phyloP scores from a whole-genome alignment of 1,140 invertebrate genomes.

The Episyrphus balteatus region DNA sequence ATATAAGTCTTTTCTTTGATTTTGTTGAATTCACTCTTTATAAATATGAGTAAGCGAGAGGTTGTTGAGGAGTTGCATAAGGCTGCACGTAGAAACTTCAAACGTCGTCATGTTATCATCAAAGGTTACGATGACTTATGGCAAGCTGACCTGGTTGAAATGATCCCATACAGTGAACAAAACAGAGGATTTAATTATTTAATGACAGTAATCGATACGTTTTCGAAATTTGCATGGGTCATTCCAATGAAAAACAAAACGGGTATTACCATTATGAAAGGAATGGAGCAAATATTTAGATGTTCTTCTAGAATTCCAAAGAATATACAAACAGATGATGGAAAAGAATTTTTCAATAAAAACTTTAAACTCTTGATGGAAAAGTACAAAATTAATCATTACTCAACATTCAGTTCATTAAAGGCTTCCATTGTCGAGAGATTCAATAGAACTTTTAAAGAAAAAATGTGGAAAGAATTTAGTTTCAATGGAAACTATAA shows the following conservation, averaged over 20 bases:
- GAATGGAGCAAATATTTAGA: constrained; percentile 16
- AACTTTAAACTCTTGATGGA: constrained; percentile 22
- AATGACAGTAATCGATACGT: constrained; percentile 39
- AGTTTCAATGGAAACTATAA: no score
- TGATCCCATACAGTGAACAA: constrained; percentile 19
- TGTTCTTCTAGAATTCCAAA: constrained; percentile 17
- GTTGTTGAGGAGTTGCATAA: constrained; percentile 36
- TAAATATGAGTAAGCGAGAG: no score
- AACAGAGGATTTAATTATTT: constrained; percentile 39
- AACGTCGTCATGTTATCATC: constrained; percentile 19
- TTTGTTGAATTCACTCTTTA: no score
- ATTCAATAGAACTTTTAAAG: constrained; percentile 18
- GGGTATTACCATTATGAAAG: constrained; percentile 17
- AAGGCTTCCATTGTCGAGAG: constrained; percentile 27
- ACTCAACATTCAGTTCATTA: constrained; percentile 28
- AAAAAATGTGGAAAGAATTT: no score
- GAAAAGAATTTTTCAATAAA: constrained; percentile 27
- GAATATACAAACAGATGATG: no score
- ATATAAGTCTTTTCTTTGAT: no score
- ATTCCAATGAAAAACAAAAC: constrained; percentile 39
- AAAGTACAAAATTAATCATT: constrained; percentile 34
- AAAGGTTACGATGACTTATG: constrained; percentile 27
- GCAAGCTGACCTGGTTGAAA: constrained; percentile 34
- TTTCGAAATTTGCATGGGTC: constrained; percentile 37
- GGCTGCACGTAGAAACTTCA: constrained; percentile 28